phyloP scores from a whole-genome alignment of 2,113 vertebrate genomes.

The Thunnus thynnus region DNA sequence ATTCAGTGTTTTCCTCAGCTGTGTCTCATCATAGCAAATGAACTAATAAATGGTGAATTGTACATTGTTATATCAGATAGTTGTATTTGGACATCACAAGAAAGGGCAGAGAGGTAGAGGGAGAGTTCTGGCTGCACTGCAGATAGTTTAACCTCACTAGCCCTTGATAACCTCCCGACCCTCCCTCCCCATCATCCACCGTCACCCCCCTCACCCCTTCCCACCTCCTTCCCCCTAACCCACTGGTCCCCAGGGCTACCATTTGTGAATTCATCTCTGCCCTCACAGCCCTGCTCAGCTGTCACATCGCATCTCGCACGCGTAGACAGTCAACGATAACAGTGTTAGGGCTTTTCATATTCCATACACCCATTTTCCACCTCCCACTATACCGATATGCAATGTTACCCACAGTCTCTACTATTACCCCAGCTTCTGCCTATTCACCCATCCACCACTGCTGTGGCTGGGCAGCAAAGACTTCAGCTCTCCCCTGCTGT shows the following conservation, averaged over 20 bases:
- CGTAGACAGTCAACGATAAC: conserved; percentile 80
- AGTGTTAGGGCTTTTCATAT: conserved; percentile 79
- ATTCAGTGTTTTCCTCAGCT: background rate
- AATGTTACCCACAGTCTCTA: conserved; percentile 51
- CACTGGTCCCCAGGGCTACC: conserved; percentile 79
- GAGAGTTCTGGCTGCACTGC: conserved; percentile 23
- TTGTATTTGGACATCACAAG: conserved; percentile 14
- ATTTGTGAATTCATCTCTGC: conserved; percentile 85
- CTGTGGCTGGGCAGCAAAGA: conserved; percentile 24
- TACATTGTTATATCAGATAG: background rate
- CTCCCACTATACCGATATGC: conserved; percentile 58
- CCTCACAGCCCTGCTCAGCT: conserved; percentile 82
- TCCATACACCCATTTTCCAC: conserved; percentile 73
- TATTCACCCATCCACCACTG: background rate
- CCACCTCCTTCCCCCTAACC: conserved; percentile 55
- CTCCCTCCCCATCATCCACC: conserved; percentile 41
- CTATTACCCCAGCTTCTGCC: conserved; percentile 32
- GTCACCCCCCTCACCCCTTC: conserved; percentile 55
- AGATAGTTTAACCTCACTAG: conserved; percentile 59
- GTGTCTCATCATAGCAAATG: background rate
- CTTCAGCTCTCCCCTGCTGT: conserved; percentile 15
- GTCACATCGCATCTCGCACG: conserved; percentile 85
- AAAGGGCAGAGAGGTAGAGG: conserved; percentile 5
- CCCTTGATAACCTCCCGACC: conserved; percentile 47
- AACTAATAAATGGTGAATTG: background rate